Conservation (phyloP, 2,797 vertebrate species). For the Synaphobranchus kaupii region DNA sequence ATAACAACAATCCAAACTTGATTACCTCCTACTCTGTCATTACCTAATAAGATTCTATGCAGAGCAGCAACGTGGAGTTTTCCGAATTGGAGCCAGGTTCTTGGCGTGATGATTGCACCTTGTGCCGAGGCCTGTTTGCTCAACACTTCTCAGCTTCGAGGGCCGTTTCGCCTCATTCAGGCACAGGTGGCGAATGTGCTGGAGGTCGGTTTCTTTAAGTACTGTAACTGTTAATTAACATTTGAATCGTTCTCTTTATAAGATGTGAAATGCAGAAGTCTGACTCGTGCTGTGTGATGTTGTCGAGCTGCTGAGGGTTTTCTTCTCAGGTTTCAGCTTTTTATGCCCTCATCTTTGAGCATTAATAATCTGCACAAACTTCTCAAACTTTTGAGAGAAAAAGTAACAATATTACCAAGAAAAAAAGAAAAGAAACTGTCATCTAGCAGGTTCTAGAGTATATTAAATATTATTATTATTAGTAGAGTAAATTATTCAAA, state of each 20-base stretch:
- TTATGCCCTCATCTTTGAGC: slow-evolving; percentile 32
- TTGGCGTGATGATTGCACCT: slow-evolving; percentile 62
- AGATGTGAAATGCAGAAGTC: slow-evolving; percentile 49
- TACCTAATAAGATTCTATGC: slow-evolving; percentile 63
- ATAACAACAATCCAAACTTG: slow-evolving; percentile 64
- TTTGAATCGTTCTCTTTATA: slow-evolving; percentile 59
- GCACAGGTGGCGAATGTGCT: slow-evolving; percentile 64
- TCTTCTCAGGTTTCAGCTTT: slow-evolving; percentile 33
- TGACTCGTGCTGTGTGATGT: slow-evolving; percentile 32
- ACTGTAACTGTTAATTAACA: slow-evolving; percentile 63
- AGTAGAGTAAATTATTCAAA: background rate
- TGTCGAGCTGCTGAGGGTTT: slow-evolving; percentile 40
- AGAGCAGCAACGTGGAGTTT: slow-evolving; percentile 48
- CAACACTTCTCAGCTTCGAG: slow-evolving; percentile 62
- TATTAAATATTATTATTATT: background rate
- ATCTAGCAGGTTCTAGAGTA: background rate
- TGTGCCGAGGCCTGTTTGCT: slow-evolving; percentile 63
- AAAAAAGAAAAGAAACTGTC: slow-evolving; percentile 11
- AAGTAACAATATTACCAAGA: slow-evolving; percentile 6
- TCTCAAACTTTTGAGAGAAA: slow-evolving; percentile 27
- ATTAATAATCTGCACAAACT: slow-evolving; percentile 29
- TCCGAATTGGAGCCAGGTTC: slow-evolving; percentile 46
- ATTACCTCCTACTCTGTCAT: slow-evolving; percentile 66
- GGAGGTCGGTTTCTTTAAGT: slow-evolving; percentile 58
- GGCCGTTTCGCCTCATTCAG: slow-evolving; percentile 58